Conservation (phyloP, 2,888 invertebrate species). For the Pemphredon lugubris region DNA sequence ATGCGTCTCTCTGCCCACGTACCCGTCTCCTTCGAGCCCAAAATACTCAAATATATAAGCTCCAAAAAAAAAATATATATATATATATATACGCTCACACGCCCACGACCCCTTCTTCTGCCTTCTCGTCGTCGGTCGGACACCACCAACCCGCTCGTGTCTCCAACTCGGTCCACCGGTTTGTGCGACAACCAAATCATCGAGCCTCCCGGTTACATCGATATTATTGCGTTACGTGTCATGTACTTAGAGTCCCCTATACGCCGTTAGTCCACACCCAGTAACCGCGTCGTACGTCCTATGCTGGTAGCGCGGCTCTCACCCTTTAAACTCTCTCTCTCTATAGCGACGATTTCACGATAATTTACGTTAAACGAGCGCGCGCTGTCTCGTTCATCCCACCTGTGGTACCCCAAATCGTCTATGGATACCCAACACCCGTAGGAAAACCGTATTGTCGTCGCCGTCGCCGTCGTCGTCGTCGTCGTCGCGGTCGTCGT, state of each 20-base stretch:
- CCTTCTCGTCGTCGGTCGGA: slow-evolving; percentile 63
- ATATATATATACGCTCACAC: slow-evolving; percentile 31
- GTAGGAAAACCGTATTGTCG: background rate
- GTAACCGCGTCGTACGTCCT: background rate
- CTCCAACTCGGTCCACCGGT: slow-evolving; percentile 49
- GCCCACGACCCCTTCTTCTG: slow-evolving; percentile 48
- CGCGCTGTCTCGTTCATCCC: background rate
- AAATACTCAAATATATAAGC: slow-evolving; percentile 11
- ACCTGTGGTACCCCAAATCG: too few relatives aligned
- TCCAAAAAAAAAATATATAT: slow-evolving; percentile 6
- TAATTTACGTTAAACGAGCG: background rate
- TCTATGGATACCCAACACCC: background rate
- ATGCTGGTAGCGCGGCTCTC: too few relatives aligned
- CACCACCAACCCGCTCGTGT: slow-evolving; percentile 45
- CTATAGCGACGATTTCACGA: background rate
- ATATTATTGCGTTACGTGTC: slow-evolving; percentile 19
- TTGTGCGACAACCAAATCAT: slow-evolving; percentile 50
- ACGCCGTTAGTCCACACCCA: background rate
- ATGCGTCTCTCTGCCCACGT: slow-evolving; percentile 61
- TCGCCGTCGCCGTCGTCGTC: background rate
- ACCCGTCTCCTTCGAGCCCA: slow-evolving; percentile 62
- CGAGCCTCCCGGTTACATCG: slow-evolving; percentile 37
- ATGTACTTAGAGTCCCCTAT: background rate
- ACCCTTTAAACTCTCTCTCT: background rate
- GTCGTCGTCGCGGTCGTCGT: background rate